These are phyloP conservation scores for Cygnus olor DNA, from an alignment of 2,797 vertebrate species.

Conservation along the genomic window DNA sequence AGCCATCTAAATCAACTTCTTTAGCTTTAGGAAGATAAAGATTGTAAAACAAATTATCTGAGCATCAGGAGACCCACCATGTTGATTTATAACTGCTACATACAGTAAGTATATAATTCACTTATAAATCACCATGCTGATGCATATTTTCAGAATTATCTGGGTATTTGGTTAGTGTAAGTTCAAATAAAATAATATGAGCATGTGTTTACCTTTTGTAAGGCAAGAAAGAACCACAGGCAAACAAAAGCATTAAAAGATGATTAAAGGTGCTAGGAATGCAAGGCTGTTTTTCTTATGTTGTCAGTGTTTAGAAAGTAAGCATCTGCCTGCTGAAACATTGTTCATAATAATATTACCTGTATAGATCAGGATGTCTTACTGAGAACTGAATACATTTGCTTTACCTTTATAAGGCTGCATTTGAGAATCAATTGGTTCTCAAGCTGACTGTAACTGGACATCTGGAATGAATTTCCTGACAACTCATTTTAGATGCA, in stretches of 20 bases:
- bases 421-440: not conserved
- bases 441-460: not conserved
- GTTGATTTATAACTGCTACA: slow-evolving; percentile 60
- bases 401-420: not conserved
- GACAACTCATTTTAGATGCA: not conserved
- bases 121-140: slow-evolving; percentile 28
- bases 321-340: not conserved
- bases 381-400: not conserved
- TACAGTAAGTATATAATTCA: slow-evolving; percentile 43
- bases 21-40: slow-evolving; percentile 61
- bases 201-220: not conserved
- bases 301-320: not conserved
- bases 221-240: not conserved
- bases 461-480: not conserved
- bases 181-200: slow-evolving; percentile 16
- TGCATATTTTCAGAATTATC: slow-evolving; percentile 16
- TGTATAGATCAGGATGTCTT: not conserved
- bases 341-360: not conserved
- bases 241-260: slow-evolving; percentile 1
- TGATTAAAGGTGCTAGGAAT: not conserved
- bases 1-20: slow-evolving; percentile 64
- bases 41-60: slow-evolving; percentile 58
- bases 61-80: slow-evolving; percentile 1
- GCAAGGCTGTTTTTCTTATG: not conserved
- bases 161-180: not conserved